Evolutionary conservation across 2,797 vertebrate species (phyloP).

Genomic region (Platalea minor): DNA sequence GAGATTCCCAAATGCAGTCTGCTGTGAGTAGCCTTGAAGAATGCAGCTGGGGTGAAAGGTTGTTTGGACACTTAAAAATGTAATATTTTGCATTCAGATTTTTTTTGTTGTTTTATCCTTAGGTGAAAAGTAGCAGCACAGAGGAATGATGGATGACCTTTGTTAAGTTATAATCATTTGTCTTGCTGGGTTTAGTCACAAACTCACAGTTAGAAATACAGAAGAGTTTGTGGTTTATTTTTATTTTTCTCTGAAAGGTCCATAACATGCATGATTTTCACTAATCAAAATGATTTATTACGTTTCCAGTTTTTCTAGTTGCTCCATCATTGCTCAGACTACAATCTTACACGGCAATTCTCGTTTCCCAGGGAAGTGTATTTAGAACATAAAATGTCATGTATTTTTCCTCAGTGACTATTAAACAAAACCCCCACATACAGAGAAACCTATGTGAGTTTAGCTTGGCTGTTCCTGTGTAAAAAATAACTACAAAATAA

Average conservation of each 20-base stretch:
- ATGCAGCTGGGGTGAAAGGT: not conserved
- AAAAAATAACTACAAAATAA: not conserved
- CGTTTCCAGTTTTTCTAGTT: not conserved
- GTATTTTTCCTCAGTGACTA: not conserved
- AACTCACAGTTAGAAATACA: not conserved
- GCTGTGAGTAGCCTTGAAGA: not conserved
- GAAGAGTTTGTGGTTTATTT: not conserved
- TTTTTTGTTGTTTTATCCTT: not conserved
- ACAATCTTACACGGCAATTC: not conserved
- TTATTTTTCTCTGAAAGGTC: not conserved
- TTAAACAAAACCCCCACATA: not conserved
- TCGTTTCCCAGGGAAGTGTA: not conserved
- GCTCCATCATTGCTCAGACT: not conserved
- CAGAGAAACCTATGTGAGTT: not conserved
- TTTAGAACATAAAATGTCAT: not conserved
- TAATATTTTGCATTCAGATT: not conserved
- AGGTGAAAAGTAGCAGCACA: not conserved
- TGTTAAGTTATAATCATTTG: not conserved
- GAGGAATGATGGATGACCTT: not conserved
- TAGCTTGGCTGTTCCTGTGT: not conserved
- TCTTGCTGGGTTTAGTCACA: not conserved
- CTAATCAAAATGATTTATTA: not conserved
- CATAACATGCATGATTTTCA: not conserved
- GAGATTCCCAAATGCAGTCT: not conserved
- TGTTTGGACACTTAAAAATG: not conserved